Evolutionary conservation across 2,797 vertebrate species (phyloP).

Genomic region (Crenuchus spilurus): DNA sequence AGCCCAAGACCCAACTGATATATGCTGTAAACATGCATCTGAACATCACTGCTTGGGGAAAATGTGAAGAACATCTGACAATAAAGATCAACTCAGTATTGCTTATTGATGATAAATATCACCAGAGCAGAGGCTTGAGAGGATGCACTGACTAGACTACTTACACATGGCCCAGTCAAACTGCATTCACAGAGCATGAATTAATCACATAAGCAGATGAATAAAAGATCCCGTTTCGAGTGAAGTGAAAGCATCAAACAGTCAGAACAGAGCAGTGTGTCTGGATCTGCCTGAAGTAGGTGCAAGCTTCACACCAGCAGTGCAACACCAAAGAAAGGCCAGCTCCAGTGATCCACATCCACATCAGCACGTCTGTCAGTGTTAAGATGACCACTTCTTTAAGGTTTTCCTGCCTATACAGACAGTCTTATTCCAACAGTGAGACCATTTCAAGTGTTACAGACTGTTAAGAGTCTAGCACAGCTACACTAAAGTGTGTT

Average conservation of each 20-base stretch:
- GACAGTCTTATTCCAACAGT: too few relatives aligned
- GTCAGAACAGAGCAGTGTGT: slow-evolving; percentile 21
- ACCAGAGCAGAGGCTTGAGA: background rate
- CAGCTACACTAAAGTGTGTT: too few relatives aligned
- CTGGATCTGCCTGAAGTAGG: slow-evolving; percentile 34
- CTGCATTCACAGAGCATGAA: slow-evolving; percentile 43
- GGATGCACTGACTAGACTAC: background rate
- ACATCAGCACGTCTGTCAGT: slow-evolving; percentile 27
- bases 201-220: slow-evolving; percentile 49
- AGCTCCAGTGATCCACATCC: slow-evolving; percentile 20
- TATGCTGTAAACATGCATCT: too few relatives aligned
- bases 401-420: too few relatives aligned
- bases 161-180: slow-evolving; percentile 37
- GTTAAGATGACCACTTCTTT: background rate
- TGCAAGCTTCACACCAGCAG: slow-evolving; percentile 15
- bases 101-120: too few relatives aligned
- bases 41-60: too few relatives aligned
- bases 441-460: too few relatives aligned
- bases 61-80: too few relatives aligned
- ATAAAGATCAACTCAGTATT: too few relatives aligned
- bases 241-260: slow-evolving; percentile 46
- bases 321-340: background rate
- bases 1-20: too few relatives aligned
- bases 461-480: too few relatives aligned
- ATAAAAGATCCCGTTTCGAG: slow-evolving; percentile 46